These are phyloP conservation scores for Parazoanthus darwini DNA, from an alignment of 92 coral and sea anemone genomes.

Conservation along the genomic window DNA sequence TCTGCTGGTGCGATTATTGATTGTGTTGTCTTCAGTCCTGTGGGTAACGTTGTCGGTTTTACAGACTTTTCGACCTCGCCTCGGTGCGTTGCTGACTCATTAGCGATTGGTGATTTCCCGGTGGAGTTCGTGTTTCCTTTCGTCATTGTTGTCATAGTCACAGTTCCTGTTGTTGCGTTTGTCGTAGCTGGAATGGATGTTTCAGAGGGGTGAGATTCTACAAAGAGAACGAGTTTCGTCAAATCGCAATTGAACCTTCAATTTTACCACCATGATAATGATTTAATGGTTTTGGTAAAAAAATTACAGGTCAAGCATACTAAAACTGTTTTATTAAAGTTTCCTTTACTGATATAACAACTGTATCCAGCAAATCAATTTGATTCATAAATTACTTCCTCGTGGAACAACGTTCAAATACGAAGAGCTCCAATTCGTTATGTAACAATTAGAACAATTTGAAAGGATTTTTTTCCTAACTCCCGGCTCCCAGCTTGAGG, in stretches of 20 bases:
- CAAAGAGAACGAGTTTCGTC: neutral
- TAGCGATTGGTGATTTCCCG: neutral
- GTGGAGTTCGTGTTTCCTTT: neutral
- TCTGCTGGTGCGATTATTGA: neutral
- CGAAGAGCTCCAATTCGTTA: too few species aligned
- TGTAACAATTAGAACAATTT: too few species aligned
- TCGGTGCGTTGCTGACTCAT: neutral
- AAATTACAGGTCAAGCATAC: too few species aligned
- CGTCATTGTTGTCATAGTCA: neutral
- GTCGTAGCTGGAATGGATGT: neutral
- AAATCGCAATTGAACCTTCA: neutral
- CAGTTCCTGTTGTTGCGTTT: neutral
- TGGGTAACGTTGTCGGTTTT: neutral
- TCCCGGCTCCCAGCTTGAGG: too few species aligned
- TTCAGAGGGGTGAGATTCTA: constrained; percentile 11
- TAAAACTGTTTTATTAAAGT: too few species aligned
- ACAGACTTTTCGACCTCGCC: neutral
- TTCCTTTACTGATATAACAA: too few species aligned
- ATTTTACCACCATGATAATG: too few species aligned
- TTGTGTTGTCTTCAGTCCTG: neutral
- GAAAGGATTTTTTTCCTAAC: too few species aligned
- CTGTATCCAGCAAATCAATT: too few species aligned
- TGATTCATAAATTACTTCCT: too few species aligned
- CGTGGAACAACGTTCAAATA: too few species aligned
- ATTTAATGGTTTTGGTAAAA: too few species aligned